Conservation (phyloP, 2,797 vertebrate genomes). For the Cottoperca gobio region DNA sequence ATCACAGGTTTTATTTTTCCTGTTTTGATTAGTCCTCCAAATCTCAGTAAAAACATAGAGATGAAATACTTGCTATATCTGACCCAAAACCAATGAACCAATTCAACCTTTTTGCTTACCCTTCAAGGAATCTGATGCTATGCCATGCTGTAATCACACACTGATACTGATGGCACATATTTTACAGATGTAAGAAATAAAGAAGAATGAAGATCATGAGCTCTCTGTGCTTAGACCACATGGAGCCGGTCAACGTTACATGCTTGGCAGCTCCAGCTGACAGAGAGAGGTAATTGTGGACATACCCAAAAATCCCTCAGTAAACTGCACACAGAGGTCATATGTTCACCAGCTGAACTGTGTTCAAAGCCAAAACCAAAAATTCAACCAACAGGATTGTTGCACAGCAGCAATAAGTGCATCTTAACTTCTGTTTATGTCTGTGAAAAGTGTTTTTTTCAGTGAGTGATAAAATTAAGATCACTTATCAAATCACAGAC, state of each 20-base stretch:
- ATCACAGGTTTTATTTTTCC: background rate
- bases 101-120: background rate
- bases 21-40: background rate
- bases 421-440: background rate
- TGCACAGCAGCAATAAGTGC: background rate
- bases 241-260: background rate
- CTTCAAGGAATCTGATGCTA: background rate
- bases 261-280: background rate
- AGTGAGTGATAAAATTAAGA: background rate
- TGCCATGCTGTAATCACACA: background rate
- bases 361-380: background rate
- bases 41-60: background rate
- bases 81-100: background rate
- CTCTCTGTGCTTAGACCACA: background rate
- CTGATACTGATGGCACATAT: background rate
- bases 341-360: conserved; percentile 35
- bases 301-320: background rate
- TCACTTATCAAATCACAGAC: conserved; percentile 1
- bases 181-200: background rate
- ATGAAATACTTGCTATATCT: background rate
- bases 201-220: background rate
- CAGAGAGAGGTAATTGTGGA: background rate
- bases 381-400: background rate
- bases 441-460: background rate
- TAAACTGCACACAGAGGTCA: background rate